Evolutionary conservation across 2,888 invertebrate species (phyloP), one percentile per base, ranked within the genome.

Genomic region (Netelia virgata): DNA sequence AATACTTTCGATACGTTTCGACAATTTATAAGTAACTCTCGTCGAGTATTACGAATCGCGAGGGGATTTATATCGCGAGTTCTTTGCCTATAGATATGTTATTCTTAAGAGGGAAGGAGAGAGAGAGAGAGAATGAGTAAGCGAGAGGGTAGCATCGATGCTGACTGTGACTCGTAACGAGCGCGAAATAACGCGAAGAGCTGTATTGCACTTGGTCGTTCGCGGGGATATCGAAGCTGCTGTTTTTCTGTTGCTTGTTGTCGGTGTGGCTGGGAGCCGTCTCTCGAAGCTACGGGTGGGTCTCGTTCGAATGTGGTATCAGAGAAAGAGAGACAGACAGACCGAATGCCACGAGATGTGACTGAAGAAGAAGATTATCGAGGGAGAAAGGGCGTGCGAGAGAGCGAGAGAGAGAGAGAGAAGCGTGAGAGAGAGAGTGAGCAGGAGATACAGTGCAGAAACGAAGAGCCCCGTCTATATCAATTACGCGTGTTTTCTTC

Each of bases 401-500:
- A 64, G 64, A 66, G 73, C 43, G 53, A 23, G 82, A 55, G 64
- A 69, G 72, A 64, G 57, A 68, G 73, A 68, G 66, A 64, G 59
- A 57, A n/a, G n/a, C n/a, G n/a, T n/a, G 47, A 41, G 82, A 55
- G 63, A 61, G 78, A 77, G 61, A 74, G 75, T 64, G 68, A 76
- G 18, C 64, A 28, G 68, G 10, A 73, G 57, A 78, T 50, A 55
- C 43, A 55, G 36, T 18, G 66, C 66, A 79, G 81, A 79, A 73
- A 81, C 78, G 80, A 83, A 74, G 82, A 86, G 84, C 70, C 77
- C 81, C 86, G 86, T 87, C 87, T 83, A 78, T 89, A 90, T 90
- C 89, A 89, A 90, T 90, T 89, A 88, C 88, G 88, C 87, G 87
- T 88, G 86, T 89, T 86, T 84, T 87, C 86, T 84, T 87, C 85